These are phyloP conservation scores for Morone saxatilis DNA, from an alignment of 2,113 vertebrate genomes.

Conservation along the genomic window DNA sequence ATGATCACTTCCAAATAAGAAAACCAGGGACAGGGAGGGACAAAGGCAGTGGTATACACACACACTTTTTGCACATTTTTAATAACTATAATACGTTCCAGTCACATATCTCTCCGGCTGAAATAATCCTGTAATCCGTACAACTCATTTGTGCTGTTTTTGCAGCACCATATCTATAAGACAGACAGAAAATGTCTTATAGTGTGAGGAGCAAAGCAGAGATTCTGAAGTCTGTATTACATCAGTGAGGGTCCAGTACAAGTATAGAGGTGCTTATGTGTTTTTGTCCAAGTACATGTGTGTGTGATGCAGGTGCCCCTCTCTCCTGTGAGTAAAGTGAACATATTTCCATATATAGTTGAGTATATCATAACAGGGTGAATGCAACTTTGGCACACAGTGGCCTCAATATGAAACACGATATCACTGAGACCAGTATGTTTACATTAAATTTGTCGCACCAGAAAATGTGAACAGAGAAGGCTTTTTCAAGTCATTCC, in stretches of 20 bases:
- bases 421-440: conserved; percentile 29
- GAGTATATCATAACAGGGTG: background rate
- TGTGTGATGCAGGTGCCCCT: conserved; percentile 10
- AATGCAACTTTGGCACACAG: conserved; percentile 42
- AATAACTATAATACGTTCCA: background rate
- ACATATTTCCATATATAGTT: conserved; percentile 28
- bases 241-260: background rate
- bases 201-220: background rate
- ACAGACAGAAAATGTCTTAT: background rate
- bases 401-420: conserved; percentile 41
- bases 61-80: background rate
- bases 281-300: background rate
- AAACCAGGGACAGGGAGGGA: background rate
- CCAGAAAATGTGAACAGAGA: conserved; percentile 27
- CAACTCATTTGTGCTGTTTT: background rate
- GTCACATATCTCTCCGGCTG: background rate
- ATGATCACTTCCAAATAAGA: background rate
- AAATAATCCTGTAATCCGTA: background rate
- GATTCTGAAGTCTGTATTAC: background rate
- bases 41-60: background rate
- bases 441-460: conserved; percentile 49
- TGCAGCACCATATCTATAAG: background rate
- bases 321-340: conserved; percentile 1
- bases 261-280: background rate
- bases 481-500: conserved; percentile 1